Percentiles rank a stretch among this genome's conserved stretches.
These are phyloP conservation scores for Haemorhous mexicanus DNA, from an alignment of 2,113 vertebrate species.

Conservation along the genomic window DNA sequence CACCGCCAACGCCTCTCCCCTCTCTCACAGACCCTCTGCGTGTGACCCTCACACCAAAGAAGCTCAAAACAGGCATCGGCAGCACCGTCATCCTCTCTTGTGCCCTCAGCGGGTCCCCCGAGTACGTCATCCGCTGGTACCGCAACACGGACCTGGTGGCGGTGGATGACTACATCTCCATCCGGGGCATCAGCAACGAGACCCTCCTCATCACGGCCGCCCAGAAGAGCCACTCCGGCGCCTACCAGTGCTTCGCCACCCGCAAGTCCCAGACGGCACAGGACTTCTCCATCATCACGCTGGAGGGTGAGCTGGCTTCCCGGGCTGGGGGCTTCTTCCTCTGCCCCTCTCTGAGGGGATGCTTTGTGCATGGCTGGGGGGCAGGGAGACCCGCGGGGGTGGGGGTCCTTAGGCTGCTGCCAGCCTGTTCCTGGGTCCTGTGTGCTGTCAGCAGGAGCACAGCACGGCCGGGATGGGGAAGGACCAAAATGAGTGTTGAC, in stretches of 20 bases:
- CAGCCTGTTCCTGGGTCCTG: background rate
- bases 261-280: conserved; percentile 92
- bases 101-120: conserved; percentile 90
- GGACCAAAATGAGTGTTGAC: background rate
- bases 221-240: conserved; percentile 95
- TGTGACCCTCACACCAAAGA: conserved; percentile 97
- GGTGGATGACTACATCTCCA: conserved; percentile 91
- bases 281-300: conserved; percentile 92
- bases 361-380: background rate
- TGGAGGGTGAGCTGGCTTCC: conserved; percentile 84
- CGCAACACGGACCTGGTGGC: conserved; percentile 91
- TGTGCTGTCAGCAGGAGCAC: fast-evolving
- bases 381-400: fast-evolving
- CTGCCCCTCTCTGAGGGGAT: background rate
- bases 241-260: conserved; percentile 97
- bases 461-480: fast-evolving
- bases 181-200: conserved; percentile 94
- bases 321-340: background rate
- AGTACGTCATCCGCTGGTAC: conserved; percentile 92
- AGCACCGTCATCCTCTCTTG: conserved; percentile 97
- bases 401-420: background rate
- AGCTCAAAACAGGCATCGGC: conserved; percentile 97
- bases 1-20: background rate
- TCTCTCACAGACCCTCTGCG: conserved; percentile 84
- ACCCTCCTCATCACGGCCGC: conserved; percentile 94